These are phyloP conservation scores for Cinclus cinclus DNA, from an alignment of 2,113 vertebrate genomes.

Conservation along the genomic window DNA sequence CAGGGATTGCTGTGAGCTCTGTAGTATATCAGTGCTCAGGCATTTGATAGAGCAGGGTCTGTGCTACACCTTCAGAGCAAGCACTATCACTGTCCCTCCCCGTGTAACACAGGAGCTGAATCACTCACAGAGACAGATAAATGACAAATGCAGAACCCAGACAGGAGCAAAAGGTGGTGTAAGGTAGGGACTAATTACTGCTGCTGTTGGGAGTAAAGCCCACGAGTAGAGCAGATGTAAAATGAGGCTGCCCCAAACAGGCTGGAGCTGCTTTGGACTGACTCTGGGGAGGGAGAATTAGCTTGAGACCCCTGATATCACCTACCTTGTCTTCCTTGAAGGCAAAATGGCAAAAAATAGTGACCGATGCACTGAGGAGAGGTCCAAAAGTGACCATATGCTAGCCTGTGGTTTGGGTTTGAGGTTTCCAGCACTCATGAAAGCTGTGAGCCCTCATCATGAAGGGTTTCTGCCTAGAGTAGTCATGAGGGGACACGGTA, in stretches of 20 bases:
- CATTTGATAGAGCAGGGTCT: neutral
- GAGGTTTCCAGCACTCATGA: neutral
- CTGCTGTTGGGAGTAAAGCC: neutral
- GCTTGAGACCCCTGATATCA: neutral
- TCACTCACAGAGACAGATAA: neutral
- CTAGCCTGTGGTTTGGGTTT: neutral
- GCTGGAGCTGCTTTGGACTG: neutral
- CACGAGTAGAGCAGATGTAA: neutral
- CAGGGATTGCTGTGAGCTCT: neutral
- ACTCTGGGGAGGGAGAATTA: neutral
- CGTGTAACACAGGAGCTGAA: neutral
- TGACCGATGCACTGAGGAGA: neutral
- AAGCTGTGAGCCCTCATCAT: neutral
- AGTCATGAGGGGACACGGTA: neutral
- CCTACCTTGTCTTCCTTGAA: neutral
- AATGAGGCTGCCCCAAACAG: neutral
- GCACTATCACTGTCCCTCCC: neutral
- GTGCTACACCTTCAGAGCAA: neutral
- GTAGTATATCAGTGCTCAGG: neutral
- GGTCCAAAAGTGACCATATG: neutral
- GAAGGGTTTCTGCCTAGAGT: neutral
- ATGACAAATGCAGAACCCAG: neutral
- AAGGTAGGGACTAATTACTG: neutral
- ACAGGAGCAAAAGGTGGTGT: neutral
- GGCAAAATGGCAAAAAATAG: neutral